Conservation (phyloP, 2,888 invertebrate species). For the Lacanobia oleracea region DNA sequence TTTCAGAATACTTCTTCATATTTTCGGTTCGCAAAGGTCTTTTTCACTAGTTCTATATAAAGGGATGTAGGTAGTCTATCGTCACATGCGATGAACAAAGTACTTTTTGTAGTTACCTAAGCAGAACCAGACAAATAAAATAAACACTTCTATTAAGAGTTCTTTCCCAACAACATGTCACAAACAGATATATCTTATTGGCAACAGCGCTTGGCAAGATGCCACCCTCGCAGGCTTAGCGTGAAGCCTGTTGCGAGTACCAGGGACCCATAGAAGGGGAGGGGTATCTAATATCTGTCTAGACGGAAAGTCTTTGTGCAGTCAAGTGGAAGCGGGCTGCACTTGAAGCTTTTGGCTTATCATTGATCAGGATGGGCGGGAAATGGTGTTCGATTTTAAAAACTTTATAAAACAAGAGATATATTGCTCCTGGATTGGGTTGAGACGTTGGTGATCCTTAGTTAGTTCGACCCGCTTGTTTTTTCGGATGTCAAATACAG, state of each 20-base stretch:
- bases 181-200: slow-evolving; percentile 56
- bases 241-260: slow-evolving; percentile 51
- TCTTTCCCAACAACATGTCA: slow-evolving; percentile 27
- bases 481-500: too few species aligned
- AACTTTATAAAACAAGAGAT: too few species aligned
- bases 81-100: not conserved
- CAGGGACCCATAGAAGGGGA: not conserved
- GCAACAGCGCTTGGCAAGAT: slow-evolving; percentile 46
- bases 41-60: not conserved
- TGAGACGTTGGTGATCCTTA: not conserved
- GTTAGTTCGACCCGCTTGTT: too few species aligned
- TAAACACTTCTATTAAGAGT: slow-evolving; percentile 18
- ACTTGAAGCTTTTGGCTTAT: slow-evolving; percentile 32
- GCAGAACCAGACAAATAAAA: slow-evolving; percentile 12
- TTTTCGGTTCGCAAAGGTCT: not conserved
- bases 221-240: slow-evolving; percentile 42
- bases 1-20: not conserved
- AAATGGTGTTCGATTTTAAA: not conserved
- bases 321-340: slow-evolving; percentile 20
- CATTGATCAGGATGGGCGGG: not conserved
- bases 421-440: not conserved
- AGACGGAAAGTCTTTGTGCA: slow-evolving; percentile 47
- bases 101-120: not conserved
- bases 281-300: slow-evolving; percentile 50
- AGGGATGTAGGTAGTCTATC: not conserved